Evolutionary conservation across 2,113 vertebrate genomes (phyloP).

Genomic region (Recurvirostra avosetta): DNA sequence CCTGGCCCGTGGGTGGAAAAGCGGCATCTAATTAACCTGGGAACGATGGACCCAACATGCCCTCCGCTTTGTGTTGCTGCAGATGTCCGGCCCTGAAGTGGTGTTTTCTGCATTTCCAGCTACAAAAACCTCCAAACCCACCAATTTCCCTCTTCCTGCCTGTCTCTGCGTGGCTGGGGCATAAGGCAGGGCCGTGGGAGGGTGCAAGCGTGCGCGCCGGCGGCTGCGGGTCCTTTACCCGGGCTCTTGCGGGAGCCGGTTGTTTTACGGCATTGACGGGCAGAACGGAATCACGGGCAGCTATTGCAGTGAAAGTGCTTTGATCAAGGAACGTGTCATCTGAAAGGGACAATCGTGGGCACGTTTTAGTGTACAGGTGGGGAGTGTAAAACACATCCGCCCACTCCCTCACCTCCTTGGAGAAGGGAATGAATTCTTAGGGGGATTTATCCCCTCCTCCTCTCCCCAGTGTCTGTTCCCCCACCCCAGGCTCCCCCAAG

Average conservation of each 20-base stretch:
- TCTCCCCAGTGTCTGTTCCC: neutral
- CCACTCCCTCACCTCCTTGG: neutral
- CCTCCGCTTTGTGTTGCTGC: neutral
- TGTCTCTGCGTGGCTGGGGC: neutral
- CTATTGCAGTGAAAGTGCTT: neutral
- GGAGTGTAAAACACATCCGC: neutral
- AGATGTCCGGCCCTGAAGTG: neutral
- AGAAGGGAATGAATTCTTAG: neutral
- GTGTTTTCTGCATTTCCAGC: neutral
- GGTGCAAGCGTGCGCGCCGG: accelerated
- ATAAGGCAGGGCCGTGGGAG: neutral
- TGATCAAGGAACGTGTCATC: neutral
- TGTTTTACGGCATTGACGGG: neutral
- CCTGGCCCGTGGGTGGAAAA: neutral
- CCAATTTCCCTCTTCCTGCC: neutral
- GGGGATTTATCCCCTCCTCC: neutral
- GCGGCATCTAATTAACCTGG: neutral
- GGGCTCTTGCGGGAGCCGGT: neutral
- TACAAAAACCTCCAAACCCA: neutral
- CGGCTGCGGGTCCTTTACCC: accelerated
- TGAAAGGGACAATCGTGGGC: neutral
- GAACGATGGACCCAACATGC: accelerated
- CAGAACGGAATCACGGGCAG: accelerated
- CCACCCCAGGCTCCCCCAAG: neutral
- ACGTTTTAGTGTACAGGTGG: neutral